These are phyloP conservation scores for Bombyx mandarina DNA, from an alignment of 1,140 invertebrate species.

Conservation along the genomic window DNA sequence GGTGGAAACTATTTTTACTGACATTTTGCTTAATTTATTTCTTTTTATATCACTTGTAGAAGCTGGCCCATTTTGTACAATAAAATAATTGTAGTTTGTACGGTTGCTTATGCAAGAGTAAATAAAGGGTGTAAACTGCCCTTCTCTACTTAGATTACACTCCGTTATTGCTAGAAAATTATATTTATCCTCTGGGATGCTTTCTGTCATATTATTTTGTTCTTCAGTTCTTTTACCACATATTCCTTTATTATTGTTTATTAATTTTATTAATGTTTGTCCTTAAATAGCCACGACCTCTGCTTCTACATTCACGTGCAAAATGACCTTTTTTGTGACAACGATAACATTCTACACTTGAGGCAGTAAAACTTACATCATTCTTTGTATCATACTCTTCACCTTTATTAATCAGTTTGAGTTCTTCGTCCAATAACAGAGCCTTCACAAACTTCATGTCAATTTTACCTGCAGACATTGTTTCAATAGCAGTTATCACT, in stretches of 20 bases:
- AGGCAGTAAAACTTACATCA: not conserved
- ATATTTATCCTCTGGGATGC: constrained; percentile 17
- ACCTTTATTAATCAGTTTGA: not conserved
- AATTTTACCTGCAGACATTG: not conserved
- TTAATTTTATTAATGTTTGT: no score
- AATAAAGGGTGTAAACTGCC: not conserved
- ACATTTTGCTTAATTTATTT: constrained; percentile 14
- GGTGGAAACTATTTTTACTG: constrained; percentile 9
- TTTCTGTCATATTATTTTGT: constrained; percentile 19
- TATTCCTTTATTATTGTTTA: constrained; percentile 5
- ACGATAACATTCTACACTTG: not conserved
- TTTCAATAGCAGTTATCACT: not conserved
- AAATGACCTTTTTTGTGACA: constrained; percentile 1
- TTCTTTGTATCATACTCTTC: not conserved
- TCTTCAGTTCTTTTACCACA: constrained; percentile 8
- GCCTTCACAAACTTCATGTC: not conserved
- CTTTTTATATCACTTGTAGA: constrained; percentile 14
- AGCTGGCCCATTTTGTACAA: constrained; percentile 16
- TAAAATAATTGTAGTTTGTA: constrained; percentile 13
- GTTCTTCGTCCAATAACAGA: not conserved
- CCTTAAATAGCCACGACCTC: not conserved
- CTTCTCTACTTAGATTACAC: constrained; percentile 14
- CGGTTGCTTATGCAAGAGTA: constrained; percentile 9
- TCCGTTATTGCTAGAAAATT: constrained; percentile 10
- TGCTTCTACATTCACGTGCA: not conserved